Evolutionary conservation across 2,113 vertebrate species (phyloP), one percentile per base, ranked within the genome.

Genomic region (Calyptomena viridis): DNA sequence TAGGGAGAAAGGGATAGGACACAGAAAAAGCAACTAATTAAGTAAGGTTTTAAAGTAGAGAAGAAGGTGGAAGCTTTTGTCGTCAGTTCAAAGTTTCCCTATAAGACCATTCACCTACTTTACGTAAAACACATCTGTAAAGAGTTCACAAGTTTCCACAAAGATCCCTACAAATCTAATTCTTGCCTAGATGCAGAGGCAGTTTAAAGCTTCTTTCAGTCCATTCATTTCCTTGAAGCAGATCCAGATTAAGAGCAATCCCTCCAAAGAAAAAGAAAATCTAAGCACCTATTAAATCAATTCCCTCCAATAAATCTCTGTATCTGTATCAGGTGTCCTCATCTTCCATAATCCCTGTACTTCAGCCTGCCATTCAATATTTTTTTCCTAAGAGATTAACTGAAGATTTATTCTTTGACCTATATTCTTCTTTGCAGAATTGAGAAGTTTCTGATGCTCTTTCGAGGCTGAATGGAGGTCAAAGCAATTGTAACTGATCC

Each of bases 181-280:
- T 83, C 75, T 95, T 80, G 30, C 24, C 50, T 77, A 79, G 46
- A 44, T 93, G 50, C 33, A 87, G 78, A 83, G 93, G 67, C 16
- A 63, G 50, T 62, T 90, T 86, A 93, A 94, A 93, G 68, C 89
- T 94, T 84, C 92, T 94, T 90, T 90, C 52, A 63, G 24, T 49
- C 49, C 81, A 59, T 92, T 95, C n/a, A 39, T 90, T 92, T 80
- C 55, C 66, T 62, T 89, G 66, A 95, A 91, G 87, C 27, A 71
- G 66, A 95, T 90, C 82, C 86, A 93, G 79, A 92, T 95, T 90
- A 89, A 84, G 90, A 93, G 21, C 63, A 94, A 93, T 80, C 67
- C n/a, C n/a, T 91, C 37, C 15, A 74, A 89, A 77, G 82, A 58
- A 90, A 71, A 90, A 86, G 50, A 92, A 94, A 96, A 75, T 63